Evolutionary conservation across 2,797 vertebrate species (phyloP).

Genomic region (Pantherophis vulpinus): DNA sequence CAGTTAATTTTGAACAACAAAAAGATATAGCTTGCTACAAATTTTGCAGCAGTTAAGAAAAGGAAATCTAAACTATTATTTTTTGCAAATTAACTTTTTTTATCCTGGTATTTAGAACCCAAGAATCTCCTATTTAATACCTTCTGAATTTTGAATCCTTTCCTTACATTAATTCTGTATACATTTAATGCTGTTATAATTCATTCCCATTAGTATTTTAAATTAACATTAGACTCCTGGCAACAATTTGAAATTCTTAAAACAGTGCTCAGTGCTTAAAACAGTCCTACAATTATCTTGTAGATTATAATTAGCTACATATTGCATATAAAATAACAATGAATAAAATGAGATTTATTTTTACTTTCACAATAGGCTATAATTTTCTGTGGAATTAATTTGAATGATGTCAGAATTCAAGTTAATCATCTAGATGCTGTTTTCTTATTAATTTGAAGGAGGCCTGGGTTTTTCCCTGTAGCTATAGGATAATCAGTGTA

Average conservation of each 20-base stretch:
- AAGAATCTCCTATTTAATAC: background rate
- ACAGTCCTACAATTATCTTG: background rate
- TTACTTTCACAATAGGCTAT: background rate
- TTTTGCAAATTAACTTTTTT: background rate
- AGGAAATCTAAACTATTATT: background rate
- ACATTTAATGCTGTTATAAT: background rate
- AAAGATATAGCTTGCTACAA: background rate
- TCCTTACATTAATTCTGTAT: background rate
- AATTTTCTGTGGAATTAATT: background rate
- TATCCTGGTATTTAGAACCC: background rate
- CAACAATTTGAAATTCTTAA: background rate
- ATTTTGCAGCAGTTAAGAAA: background rate
- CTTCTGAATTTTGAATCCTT: background rate
- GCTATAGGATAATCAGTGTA: background rate
- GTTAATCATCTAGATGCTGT: background rate
- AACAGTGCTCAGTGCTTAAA: background rate
- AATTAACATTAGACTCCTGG: background rate
- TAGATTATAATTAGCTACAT: background rate
- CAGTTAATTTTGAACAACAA: background rate
- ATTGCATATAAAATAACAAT: background rate
- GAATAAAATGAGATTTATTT: background rate
- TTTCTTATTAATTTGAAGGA: background rate
- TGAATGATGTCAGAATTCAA: background rate
- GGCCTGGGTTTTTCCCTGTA: background rate
- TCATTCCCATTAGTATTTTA: background rate